These are phyloP conservation scores for Ruditapes philippinarum DNA, from an alignment of 1,140 invertebrate species.

Conservation along the genomic window DNA sequence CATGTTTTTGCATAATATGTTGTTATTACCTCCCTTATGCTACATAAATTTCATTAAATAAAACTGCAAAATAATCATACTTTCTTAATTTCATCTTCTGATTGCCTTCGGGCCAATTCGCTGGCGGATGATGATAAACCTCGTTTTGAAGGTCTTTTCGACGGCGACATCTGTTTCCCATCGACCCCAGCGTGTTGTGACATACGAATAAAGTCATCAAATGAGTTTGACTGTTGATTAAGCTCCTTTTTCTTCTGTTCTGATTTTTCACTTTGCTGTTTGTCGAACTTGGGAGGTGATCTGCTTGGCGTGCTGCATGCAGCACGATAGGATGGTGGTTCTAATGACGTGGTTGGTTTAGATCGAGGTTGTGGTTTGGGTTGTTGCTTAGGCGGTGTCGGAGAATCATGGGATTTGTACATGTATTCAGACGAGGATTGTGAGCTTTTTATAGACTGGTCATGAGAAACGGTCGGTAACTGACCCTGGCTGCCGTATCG, in stretches of 20 bases:
- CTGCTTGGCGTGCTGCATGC: background rate
- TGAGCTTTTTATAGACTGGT: background rate
- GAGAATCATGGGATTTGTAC: background rate
- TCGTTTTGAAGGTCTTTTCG: conserved; percentile 2
- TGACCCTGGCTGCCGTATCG: conserved; percentile 34
- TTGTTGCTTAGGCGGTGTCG: background rate
- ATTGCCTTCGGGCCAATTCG: conserved; percentile 39
- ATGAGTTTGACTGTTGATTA: conserved; percentile 47
- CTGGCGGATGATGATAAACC: conserved; percentile 20
- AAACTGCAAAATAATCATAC: too few relatives aligned
- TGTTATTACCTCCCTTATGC: too few relatives aligned
- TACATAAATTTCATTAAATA: too few relatives aligned
- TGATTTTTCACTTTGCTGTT: background rate
- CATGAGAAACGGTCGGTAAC: conserved; percentile 6
- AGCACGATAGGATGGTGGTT: background rate
- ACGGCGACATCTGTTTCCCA: conserved; percentile 2
- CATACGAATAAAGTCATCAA: conserved; percentile 54
- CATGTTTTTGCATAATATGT: too few relatives aligned
- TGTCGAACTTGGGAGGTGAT: conserved; percentile 1
- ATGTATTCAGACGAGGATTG: conserved; percentile 11
- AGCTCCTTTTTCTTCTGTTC: conserved; percentile 48
- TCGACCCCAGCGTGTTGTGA: conserved; percentile 45
- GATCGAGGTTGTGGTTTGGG: background rate
- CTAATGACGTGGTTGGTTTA: background rate
- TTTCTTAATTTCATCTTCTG: conserved; percentile 60